Evolutionary conservation across 2,113 vertebrate genomes (phyloP), one percentile per base, ranked within the genome.

Genomic region (Bubo bubo): DNA sequence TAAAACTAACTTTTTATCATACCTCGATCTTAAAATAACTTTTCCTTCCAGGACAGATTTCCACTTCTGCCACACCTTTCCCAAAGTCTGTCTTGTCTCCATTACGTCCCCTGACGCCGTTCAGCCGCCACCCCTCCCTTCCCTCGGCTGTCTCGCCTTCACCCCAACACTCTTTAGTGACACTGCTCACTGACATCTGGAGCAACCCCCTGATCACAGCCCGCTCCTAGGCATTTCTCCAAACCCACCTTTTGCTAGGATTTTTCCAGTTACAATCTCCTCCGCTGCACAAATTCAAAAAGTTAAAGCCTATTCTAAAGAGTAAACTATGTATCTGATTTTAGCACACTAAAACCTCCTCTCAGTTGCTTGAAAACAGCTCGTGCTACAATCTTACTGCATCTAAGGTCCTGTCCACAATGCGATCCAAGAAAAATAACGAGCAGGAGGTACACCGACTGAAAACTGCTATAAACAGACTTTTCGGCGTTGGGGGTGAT

Each of bases 341-440:
- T 24, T 4, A 34, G 21, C 10, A 5, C 4, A 18, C 37, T 47
- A 32, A 45, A 47, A 30, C 18, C 21, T 18, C 24, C 32, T 12
- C 15, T 60, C 34, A 4, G 0, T 16, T 21, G 39, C 35, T 28
- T 3, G 16, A 67, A 15, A 53, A 24, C 39, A 19, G 4, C n/a
- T 24, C 8, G 1, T 1, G 9, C 35, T 21, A 12, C 17, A 39
- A 9, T 5, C 37, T 27, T 5, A 10, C 8, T 7, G 68, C 53
- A 43, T 4, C n/a, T 4, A 12, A 2, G 60, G 22, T 19, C 27
- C 56, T 11, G 37, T 7, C 43, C 52, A 12, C 53, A 35, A 4
- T 0, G 23, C 0, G 21, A 30, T 4, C 8, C 9, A 9, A 24
- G 28, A n/a, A 35, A n/a, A 50, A 10, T 4, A 4, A 13, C 4